Percentiles rank a stretch among this genome's conserved stretches.
Evolutionary conservation across 1,140 invertebrate genomes (phyloP).

Genomic region (Yoshiicerus persimilis): DNA sequence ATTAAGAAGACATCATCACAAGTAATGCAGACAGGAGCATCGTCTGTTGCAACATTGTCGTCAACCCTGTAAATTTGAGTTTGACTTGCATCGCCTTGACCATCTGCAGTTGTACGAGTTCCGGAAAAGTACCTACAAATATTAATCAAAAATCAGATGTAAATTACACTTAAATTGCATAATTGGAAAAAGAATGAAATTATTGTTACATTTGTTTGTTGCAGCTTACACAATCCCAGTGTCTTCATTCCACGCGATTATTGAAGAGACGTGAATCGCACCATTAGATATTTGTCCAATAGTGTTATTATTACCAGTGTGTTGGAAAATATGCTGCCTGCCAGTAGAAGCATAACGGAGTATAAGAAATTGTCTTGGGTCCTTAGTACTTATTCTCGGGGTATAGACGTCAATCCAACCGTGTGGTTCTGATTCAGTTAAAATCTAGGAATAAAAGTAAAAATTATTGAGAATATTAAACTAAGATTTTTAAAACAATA

Average conservation of each 20-base stretch:
- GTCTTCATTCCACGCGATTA: slow-evolving; percentile 78
- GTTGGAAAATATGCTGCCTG: slow-evolving; percentile 61
- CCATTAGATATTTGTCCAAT: slow-evolving; percentile 63
- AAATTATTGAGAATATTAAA: not conserved
- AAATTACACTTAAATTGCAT: too few species aligned
- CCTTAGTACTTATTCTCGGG: slow-evolving; percentile 60
- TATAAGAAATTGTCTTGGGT: slow-evolving; percentile 56
- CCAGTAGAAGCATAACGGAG: slow-evolving; percentile 57
- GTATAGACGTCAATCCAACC: slow-evolving; percentile 70
- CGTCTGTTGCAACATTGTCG: not conserved
- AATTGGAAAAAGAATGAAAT: too few species aligned
- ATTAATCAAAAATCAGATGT: too few species aligned
- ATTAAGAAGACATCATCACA: slow-evolving; percentile 52
- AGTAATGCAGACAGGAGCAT: slow-evolving; percentile 50
- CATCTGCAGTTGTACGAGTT: slow-evolving; percentile 49
- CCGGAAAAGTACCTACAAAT: slow-evolving; percentile 55
- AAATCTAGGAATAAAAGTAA: too few species aligned
- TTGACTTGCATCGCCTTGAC: slow-evolving; percentile 52
- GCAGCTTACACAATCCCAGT: too few species aligned
- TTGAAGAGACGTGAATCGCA: slow-evolving; percentile 72
- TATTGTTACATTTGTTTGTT: too few species aligned
- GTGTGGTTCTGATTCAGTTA: slow-evolving; percentile 53
- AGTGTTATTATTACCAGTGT: slow-evolving; percentile 31
- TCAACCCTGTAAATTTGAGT: slow-evolving; percentile 54
- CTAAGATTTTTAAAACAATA: too few species aligned